Conservation (phyloP, 2,797 vertebrate species). For the Falco rusticolus region DNA sequence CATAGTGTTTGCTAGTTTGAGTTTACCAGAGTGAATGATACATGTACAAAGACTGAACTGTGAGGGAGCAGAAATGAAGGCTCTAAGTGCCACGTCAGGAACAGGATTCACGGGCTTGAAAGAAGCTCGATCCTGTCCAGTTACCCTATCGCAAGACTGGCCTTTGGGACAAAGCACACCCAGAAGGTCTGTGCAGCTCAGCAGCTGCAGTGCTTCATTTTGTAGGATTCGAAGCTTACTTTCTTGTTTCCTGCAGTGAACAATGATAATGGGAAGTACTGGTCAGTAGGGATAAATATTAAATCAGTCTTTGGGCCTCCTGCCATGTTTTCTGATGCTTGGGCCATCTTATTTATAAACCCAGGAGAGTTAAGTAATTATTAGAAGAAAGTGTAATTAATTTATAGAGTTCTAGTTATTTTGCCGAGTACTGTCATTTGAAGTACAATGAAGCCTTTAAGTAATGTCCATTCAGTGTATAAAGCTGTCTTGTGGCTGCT, state of each 20-base stretch:
- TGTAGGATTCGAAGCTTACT: neutral
- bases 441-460: constrained; percentile 71
- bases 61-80: neutral
- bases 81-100: neutral
- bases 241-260: constrained; percentile 9
- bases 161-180: neutral
- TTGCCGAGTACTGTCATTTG: constrained; percentile 52
- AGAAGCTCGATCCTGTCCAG: fast-evolving
- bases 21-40: neutral
- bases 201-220: neutral
- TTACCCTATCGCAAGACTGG: neutral
- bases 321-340: constrained; percentile 23
- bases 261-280: constrained; percentile 40
- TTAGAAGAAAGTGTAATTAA: constrained; percentile 67
- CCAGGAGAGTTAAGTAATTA: constrained; percentile 47
- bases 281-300: constrained; percentile 19
- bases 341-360: constrained; percentile 35
- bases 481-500: constrained; percentile 71
- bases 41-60: neutral
- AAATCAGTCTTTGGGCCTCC: constrained; percentile 22
- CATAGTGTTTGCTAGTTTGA: neutral
- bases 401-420: constrained; percentile 57
- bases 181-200: neutral
- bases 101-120: neutral
- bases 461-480: constrained; percentile 41